phyloP scores from a whole-genome alignment of 2,113 vertebrate genomes.

The Lipophrys pholis region DNA sequence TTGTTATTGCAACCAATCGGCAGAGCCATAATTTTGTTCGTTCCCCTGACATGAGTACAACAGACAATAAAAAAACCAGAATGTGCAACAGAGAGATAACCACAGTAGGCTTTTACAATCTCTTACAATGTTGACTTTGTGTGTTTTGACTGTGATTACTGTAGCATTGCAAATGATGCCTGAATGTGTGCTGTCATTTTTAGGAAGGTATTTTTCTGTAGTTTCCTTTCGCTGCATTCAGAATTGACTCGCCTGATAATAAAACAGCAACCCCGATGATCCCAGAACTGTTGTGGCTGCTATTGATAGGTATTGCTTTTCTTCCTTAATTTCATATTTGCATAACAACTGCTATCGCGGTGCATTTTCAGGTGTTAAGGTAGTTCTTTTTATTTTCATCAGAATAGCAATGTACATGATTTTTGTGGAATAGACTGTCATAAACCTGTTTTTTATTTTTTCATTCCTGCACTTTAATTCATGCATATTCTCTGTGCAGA shows the following conservation, averaged over 20 bases:
- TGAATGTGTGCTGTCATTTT: slow-evolving; percentile 44
- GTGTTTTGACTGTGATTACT: slow-evolving; percentile 63
- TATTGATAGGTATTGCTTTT: slow-evolving; percentile 44
- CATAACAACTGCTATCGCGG: too few relatives aligned
- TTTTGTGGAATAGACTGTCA: slow-evolving; percentile 37
- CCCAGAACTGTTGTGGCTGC: slow-evolving; percentile 40
- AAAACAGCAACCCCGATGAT: slow-evolving; percentile 28
- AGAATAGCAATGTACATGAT: slow-evolving; percentile 25
- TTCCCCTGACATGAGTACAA: slow-evolving; percentile 44
- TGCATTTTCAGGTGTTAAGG: too few relatives aligned
- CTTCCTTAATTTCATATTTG: slow-evolving; percentile 16
- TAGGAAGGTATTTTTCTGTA: slow-evolving; percentile 14
- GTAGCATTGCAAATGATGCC: slow-evolving; percentile 47
- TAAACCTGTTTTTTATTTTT: slow-evolving; percentile 34
- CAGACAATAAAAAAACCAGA: slow-evolving; percentile 63
- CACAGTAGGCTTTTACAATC: slow-evolving; percentile 46
- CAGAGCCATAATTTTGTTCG: slow-evolving; percentile 32
- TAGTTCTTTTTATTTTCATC: background rate
- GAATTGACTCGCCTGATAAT: slow-evolving; percentile 45
- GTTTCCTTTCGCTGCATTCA: slow-evolving; percentile 21
- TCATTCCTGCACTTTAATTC: slow-evolving; percentile 13
- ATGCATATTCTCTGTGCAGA: slow-evolving; percentile 19
- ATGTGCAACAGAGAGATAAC: slow-evolving; percentile 63
- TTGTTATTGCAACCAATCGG: slow-evolving; percentile 56
- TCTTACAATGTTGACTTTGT: slow-evolving; percentile 55